A percentile compares a stretch with the other conserved stretches of the same genome.
These are phyloP conservation scores for Agriopis aurantiaria DNA, from an alignment of 2,888 invertebrate genomes.

Conservation along the genomic window DNA sequence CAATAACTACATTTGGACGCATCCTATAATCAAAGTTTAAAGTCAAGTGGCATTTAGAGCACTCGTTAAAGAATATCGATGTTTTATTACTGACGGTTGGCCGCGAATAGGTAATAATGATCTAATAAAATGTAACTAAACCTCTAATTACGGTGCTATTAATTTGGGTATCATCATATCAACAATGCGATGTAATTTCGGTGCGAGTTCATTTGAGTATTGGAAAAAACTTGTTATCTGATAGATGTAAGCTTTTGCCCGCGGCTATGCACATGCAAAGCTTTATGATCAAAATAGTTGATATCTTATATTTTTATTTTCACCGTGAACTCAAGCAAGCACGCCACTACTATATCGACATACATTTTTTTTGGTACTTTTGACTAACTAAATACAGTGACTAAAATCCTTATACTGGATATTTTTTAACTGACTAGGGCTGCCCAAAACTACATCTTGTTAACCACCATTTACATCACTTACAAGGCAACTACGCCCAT, in stretches of 20 bases:
- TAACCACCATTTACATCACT: slow-evolving; percentile 48
- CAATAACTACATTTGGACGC: slow-evolving; percentile 26
- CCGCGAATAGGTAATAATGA: slow-evolving; percentile 56
- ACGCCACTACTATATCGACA: too few species aligned
- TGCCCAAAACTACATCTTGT: slow-evolving; percentile 37
- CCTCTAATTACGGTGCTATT: slow-evolving; percentile 65
- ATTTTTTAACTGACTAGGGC: slow-evolving; percentile 16
- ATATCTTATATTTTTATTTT: not conserved
- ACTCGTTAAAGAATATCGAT: slow-evolving; percentile 52
- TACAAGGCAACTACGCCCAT: slow-evolving; percentile 64
- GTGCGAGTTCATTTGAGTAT: slow-evolving; percentile 56
- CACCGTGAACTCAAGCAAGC: not conserved
- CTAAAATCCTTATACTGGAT: not conserved
- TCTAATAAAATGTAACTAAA: slow-evolving; percentile 61
- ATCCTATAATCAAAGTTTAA: slow-evolving; percentile 36
- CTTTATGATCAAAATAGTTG: not conserved
- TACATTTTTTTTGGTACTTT: too few species aligned
- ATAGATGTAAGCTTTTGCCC: slow-evolving; percentile 5
- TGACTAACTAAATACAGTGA: too few species aligned
- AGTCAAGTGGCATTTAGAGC: slow-evolving; percentile 54
- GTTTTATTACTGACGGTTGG: slow-evolving; percentile 61
- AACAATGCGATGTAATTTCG: slow-evolving; percentile 57
- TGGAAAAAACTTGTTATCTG: slow-evolving; percentile 49
- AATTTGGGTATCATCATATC: slow-evolving; percentile 63
- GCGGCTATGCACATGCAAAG: slow-evolving; percentile 1